Conservation (phyloP, 2,113 vertebrate species). For the Percopsis transmontana region DNA sequence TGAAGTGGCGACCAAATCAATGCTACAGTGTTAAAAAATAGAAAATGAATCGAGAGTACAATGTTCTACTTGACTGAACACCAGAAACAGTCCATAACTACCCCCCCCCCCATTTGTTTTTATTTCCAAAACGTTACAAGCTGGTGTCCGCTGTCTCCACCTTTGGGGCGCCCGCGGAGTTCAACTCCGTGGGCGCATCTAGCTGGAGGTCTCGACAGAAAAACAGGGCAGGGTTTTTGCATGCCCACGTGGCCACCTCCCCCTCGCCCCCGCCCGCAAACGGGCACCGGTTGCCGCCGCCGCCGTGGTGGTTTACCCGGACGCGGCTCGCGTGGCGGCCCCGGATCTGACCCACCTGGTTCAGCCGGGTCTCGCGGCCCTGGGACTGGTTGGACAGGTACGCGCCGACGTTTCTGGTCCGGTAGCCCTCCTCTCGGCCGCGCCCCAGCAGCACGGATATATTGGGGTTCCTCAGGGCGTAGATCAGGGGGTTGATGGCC, state of each 20-base stretch:
- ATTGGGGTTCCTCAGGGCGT: conserved; percentile 89
- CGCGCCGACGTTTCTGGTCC: conserved; percentile 84
- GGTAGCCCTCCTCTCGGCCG: conserved; percentile 88
- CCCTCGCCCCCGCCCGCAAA: conserved; percentile 49
- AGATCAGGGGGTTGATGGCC: conserved; percentile 93
- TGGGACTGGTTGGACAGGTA: conserved; percentile 77
- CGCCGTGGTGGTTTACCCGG: conserved; percentile 66
- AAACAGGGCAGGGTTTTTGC: conserved; percentile 88
- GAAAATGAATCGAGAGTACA: too few relatives aligned
- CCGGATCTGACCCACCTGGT: conserved; percentile 70
- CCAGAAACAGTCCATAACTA: too few relatives aligned
- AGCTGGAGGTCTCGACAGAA: conserved; percentile 87
- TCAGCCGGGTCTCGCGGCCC: conserved; percentile 53
- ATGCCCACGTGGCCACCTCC: conserved; percentile 91
- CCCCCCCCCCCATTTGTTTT: too few relatives aligned
- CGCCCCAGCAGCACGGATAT: conserved; percentile 87
- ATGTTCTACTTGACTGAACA: too few relatives aligned
- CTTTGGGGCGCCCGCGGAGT: conserved; percentile 60
- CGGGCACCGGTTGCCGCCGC: too few relatives aligned
- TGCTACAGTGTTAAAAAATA: too few relatives aligned
- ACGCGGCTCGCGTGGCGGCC: conserved; percentile 78
- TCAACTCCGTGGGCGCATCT: conserved; percentile 63
- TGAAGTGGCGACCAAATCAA: too few relatives aligned
- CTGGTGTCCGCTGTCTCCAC: conserved; percentile 80
- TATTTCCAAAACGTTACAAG: conserved; percentile 72